phyloP scores from a whole-genome alignment of 2,113 vertebrate genomes.

The Rostratula benghalensis region DNA sequence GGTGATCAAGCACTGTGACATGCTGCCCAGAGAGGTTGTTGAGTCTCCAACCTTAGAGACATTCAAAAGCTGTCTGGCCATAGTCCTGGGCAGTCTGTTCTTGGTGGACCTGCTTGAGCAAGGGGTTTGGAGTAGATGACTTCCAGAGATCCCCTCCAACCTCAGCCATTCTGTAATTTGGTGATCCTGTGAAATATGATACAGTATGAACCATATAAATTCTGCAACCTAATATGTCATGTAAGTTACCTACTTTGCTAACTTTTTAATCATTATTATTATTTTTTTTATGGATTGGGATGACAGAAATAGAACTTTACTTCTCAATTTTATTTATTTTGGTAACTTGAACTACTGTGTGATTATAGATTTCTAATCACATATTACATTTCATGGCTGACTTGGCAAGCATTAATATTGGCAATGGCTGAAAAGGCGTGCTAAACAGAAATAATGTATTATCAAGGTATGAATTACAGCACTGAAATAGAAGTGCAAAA shows the following conservation, averaged over 20 bases:
- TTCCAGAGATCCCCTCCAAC: neutral
- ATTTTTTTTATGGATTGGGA: neutral
- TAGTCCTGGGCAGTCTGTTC: neutral
- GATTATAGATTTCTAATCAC: neutral
- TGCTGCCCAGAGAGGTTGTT: neutral
- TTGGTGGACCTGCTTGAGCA: neutral
- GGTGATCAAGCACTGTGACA: neutral
- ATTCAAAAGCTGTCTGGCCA: neutral
- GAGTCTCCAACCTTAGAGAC: neutral
- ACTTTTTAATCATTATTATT: too few species aligned
- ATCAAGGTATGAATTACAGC: neutral
- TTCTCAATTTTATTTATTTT: neutral
- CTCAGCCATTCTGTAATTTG: neutral
- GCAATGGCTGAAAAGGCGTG: neutral
- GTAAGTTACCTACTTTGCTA: neutral
- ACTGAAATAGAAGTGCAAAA: neutral
- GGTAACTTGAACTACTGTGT: neutral
- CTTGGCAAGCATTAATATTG: neutral
- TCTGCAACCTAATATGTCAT: neutral
- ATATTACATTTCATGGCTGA: neutral
- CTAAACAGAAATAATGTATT: neutral
- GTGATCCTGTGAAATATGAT: neutral
- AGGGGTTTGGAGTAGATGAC: neutral
- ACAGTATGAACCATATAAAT: neutral
- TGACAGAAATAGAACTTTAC: neutral